phyloP scores from a whole-genome alignment of 2,113 vertebrate genomes.

The Neoarius graeffei region DNA sequence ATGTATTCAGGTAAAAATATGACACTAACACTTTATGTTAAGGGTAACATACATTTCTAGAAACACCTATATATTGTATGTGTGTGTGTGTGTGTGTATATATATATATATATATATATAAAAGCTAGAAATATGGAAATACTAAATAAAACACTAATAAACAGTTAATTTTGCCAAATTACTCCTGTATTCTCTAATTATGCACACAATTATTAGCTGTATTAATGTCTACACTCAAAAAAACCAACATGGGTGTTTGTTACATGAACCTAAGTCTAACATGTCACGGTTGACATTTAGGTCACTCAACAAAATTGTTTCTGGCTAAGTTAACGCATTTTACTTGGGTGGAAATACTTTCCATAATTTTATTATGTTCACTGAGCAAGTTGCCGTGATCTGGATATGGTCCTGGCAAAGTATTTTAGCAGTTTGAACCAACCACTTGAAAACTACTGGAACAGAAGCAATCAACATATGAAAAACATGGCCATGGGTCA shows the following conservation, averaged over 20 bases:
- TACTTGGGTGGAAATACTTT: no score
- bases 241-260: no score
- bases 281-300: no score
- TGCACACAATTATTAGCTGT: neutral
- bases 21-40: neutral
- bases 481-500: neutral
- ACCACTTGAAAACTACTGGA: neutral
- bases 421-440: neutral
- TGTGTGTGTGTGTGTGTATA: no score
- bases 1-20: neutral
- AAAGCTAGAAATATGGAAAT: neutral
- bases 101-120: no score
- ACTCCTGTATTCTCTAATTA: neutral
- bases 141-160: neutral
- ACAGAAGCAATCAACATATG: neutral
- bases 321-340: no score
- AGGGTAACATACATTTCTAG: neutral
- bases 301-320: no score
- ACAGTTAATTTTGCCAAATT: neutral
- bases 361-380: no score
- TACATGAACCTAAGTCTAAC: no score
- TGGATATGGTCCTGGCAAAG: neutral
- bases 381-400: no score
- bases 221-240: neutral
- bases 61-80: neutral